Evolutionary conservation across 1,140 invertebrate species (phyloP), one percentile per base, ranked within the genome.

Genomic region (Caerostris extrusa): DNA sequence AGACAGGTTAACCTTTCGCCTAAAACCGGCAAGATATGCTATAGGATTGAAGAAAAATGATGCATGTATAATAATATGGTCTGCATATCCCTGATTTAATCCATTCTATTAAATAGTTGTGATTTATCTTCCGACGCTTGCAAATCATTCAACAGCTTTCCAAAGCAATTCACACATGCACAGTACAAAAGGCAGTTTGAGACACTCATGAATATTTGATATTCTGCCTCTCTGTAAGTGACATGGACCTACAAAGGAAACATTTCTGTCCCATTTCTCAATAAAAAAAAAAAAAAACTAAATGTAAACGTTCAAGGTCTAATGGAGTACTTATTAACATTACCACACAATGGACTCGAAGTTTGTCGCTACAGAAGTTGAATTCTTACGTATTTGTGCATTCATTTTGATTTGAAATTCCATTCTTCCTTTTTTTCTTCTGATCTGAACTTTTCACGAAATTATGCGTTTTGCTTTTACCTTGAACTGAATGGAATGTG

Each of bases 231-330:
- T 34, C n/a, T 50, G 71, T 10, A 53, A 77, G 71, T 50, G 34
- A 50, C 50, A 53, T 10, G 50, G 17, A 64, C 19, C 50, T 14
- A 34, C 71, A 53, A 77, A 77, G 7, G 71, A 77, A 50, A 77
- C 71, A 53, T 77, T 77, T 77, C 71, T 77, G 71, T 77, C 71
- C 71, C 34, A 77, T 4, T 77, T 77, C 34, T 77, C 50, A 77
- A 10, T 5, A 77, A 77, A 77, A 77, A 64, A 77, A 77, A 77
- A 64, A 10, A 64, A 77, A 77, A 14, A 53, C 71, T 50, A 77
- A 53, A 50, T 77, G 71, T 50, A 50, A 77, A 50, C 71, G 50
- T 77, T 77, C 71, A 77, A 77, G 71, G 71, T 77, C 71, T 19
- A 34, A 50, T 8, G 50, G 71, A 12, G 8, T 77, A 7, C 19